Conservation (phyloP, 2,888 invertebrate species). For the Halocaridina rubra region DNA sequence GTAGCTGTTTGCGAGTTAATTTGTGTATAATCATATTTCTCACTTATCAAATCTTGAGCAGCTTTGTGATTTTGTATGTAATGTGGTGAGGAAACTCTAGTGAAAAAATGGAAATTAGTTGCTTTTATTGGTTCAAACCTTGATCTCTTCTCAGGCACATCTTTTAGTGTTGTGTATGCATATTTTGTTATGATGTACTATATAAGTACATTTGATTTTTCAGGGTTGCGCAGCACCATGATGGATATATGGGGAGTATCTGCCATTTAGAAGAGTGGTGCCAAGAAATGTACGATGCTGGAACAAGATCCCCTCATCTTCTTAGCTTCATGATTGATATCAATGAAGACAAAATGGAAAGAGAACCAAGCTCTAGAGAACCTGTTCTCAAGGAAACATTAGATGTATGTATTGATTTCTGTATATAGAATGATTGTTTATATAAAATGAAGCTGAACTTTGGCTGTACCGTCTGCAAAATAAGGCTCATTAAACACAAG, state of each 20-base stretch:
- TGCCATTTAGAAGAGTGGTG: slow-evolving; percentile 48
- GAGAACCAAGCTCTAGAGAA: background rate
- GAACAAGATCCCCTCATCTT: slow-evolving; percentile 33
- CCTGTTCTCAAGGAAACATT: slow-evolving; percentile 20
- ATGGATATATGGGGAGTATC: slow-evolving; percentile 5
- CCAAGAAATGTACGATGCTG: slow-evolving; percentile 34
- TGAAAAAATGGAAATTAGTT: no score
- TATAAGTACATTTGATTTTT: no score
- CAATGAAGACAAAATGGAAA: slow-evolving; percentile 55
- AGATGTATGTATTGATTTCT: slow-evolving; percentile 28
- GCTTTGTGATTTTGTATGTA: no score
- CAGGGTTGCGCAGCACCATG: slow-evolving; percentile 50
- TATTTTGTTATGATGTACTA: no score
- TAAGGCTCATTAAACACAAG: no score
- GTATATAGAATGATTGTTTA: background rate
- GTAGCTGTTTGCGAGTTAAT: no score
- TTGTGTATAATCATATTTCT: no score
- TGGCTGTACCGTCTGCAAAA: no score
- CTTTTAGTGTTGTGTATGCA: no score
- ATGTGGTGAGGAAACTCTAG: no score
- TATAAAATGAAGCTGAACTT: background rate
- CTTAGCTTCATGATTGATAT: slow-evolving; percentile 52
- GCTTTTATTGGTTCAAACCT: background rate
- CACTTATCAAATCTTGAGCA: no score
- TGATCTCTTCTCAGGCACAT: background rate